Percentiles rank a stretch among this genome's conserved stretches.
Evolutionary conservation across 2,797 vertebrate genomes (phyloP).

Genomic region (Gorsachius magnificus): DNA sequence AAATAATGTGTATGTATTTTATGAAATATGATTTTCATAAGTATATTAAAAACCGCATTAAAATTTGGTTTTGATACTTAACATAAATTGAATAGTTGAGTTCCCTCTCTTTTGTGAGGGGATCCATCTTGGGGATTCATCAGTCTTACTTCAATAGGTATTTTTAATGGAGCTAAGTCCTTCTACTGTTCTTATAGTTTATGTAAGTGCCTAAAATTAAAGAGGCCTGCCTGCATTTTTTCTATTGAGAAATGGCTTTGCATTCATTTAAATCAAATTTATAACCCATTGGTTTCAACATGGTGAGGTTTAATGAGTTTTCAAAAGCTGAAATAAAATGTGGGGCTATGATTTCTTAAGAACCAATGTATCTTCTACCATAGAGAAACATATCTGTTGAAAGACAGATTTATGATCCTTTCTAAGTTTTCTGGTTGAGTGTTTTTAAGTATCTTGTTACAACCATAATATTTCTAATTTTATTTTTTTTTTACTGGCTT

Average conservation of each 20-base stretch:
- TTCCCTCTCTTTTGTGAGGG: background rate
- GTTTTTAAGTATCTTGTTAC: background rate
- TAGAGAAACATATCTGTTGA: background rate
- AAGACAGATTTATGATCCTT: background rate
- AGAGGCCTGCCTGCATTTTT: background rate
- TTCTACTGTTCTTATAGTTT: background rate
- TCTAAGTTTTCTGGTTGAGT: background rate
- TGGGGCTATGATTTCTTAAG: background rate
- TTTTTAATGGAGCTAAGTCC: background rate
- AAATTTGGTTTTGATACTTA: background rate
- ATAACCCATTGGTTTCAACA: background rate
- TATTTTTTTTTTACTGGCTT: background rate
- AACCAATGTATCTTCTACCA: background rate
- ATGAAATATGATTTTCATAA: background rate
- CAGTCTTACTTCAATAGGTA: background rate
- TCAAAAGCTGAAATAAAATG: background rate
- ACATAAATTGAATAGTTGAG: background rate
- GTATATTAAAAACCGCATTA: background rate
- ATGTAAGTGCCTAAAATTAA: background rate
- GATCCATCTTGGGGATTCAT: background rate
- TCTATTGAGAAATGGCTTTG: background rate
- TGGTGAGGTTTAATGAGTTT: background rate
- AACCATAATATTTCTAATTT: background rate
- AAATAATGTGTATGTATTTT: background rate
- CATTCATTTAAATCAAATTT: background rate